phyloP scores from a whole-genome alignment of 2,113 vertebrate species.

The Cromileptes altivelis region DNA sequence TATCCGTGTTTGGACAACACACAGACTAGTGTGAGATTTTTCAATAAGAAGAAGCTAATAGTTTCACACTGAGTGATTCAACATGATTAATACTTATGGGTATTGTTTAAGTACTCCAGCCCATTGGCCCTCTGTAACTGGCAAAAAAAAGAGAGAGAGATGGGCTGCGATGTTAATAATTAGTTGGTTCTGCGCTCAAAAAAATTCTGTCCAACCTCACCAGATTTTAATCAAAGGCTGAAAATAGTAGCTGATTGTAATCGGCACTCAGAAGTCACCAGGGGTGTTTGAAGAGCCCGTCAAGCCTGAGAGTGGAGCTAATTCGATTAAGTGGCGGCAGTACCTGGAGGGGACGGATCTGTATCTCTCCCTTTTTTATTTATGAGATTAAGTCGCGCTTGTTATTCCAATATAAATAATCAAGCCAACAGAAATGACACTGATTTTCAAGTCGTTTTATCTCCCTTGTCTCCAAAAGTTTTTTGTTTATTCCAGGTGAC shows the following conservation, averaged over 20 bases:
- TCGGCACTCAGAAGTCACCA: constrained; percentile 85
- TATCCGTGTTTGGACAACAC: constrained; percentile 37
- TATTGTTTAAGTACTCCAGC: constrained; percentile 78
- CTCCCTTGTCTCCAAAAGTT: constrained; percentile 65
- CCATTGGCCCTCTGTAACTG: constrained; percentile 68
- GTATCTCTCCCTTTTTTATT: constrained; percentile 84
- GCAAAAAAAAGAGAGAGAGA: constrained; percentile 47
- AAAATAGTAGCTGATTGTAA: constrained; percentile 87
- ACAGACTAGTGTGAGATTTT: constrained; percentile 51
- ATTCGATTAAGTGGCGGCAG: constrained; percentile 85
- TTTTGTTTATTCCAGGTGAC: constrained; percentile 71
- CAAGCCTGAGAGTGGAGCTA: constrained; percentile 84
- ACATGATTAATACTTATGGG: constrained; percentile 79
- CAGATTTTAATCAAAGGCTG: constrained; percentile 87
- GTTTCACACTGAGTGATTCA: constrained; percentile 65
- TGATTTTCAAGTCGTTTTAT: constrained; percentile 78
- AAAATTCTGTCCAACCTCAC: constrained; percentile 80
- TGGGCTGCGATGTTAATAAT: constrained; percentile 80
- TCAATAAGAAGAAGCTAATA: constrained; percentile 73
- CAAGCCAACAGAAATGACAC: constrained; percentile 79
- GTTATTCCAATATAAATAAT: constrained; percentile 86
- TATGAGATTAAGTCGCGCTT: constrained; percentile 84
- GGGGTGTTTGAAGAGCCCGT: constrained; percentile 86
- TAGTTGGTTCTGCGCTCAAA: constrained; percentile 77
- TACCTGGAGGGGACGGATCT: constrained; percentile 86